Evolutionary conservation across 2,797 vertebrate species (phyloP).

Genomic region (Brotula barbata): DNA sequence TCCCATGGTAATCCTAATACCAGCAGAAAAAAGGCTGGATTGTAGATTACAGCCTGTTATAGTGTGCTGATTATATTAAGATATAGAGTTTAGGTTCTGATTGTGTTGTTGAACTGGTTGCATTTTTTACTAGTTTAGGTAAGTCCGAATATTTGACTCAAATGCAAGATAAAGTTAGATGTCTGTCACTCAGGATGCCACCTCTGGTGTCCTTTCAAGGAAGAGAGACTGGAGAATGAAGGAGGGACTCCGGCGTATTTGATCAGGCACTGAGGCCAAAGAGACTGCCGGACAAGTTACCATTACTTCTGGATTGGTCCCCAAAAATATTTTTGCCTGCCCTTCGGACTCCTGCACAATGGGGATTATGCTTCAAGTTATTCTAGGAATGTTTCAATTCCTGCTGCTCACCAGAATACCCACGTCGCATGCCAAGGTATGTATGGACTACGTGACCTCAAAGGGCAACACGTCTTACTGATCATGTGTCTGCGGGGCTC

Average conservation of each 20-base stretch:
- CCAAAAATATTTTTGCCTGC: conserved; percentile 64
- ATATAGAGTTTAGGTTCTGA: not conserved
- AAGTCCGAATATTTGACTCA: not conserved
- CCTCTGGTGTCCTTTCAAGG: conserved; percentile 55
- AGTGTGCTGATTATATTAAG: not conserved
- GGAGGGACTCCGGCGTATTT: conserved; percentile 52
- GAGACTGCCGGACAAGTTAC: conserved; percentile 25
- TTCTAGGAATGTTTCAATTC: conserved; percentile 86
- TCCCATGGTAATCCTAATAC: not conserved
- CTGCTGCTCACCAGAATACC: conserved; percentile 81
- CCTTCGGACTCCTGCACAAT: conserved; percentile 77
- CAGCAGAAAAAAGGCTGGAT: not conserved
- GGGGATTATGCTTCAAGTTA: conserved; percentile 85
- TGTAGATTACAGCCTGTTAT: not conserved
- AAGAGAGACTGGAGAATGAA: conserved; percentile 63
- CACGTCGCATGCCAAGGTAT: conserved; percentile 80
- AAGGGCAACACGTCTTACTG: conserved; percentile 15
- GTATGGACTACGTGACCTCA: conserved; percentile 49
- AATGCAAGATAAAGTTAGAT: conserved; percentile 54
- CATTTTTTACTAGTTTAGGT: not conserved
- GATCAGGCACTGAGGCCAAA: conserved; percentile 34
- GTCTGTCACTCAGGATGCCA: conserved; percentile 54
- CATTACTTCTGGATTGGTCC: conserved; percentile 58
- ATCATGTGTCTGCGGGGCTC: not conserved
- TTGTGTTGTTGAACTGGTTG: too few relatives aligned